phyloP scores from a whole-genome alignment of 2,113 vertebrate genomes.

The Poeciliopsis retropinna region DNA sequence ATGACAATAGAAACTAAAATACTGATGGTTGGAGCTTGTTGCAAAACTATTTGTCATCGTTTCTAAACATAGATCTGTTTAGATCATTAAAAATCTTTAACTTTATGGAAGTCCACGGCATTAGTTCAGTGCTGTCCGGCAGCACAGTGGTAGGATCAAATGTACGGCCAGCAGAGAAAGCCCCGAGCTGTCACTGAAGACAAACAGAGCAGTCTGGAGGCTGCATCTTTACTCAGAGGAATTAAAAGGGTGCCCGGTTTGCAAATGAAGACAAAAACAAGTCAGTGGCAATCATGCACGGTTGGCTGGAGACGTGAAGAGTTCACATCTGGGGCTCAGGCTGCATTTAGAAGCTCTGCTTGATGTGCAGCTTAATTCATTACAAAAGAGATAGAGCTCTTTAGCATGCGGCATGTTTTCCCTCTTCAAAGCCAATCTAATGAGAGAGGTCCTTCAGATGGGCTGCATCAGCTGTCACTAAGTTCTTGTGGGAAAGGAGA shows the following conservation, averaged over 20 bases:
- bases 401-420: slow-evolving; percentile 15
- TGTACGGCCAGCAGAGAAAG: neutral
- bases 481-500: neutral
- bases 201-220: slow-evolving; percentile 8
- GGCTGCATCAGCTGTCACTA: slow-evolving; percentile 22
- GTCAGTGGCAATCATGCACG: slow-evolving; percentile 15
- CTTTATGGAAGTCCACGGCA: neutral
- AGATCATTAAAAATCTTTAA: neutral
- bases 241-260: slow-evolving; percentile 18
- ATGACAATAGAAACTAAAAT: neutral
- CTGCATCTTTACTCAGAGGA: neutral
- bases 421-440: slow-evolving; percentile 33
- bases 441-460: slow-evolving; percentile 41
- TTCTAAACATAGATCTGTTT: neutral
- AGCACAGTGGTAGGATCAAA: neutral
- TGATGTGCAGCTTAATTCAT: slow-evolving; percentile 43
- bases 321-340: slow-evolving; percentile 9
- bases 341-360: slow-evolving; percentile 1
- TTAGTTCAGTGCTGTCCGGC: neutral
- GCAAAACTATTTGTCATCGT: neutral
- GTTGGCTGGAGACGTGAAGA: neutral
- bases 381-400: slow-evolving; percentile 17
- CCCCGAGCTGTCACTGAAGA: slow-evolving; percentile 21
- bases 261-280: neutral
- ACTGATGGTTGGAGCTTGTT: neutral